A percentile compares a stretch with the other conserved stretches of the same genome.
phyloP scores from a whole-genome alignment of 2,797 vertebrate genomes.

The Pangasius larnaudii region DNA sequence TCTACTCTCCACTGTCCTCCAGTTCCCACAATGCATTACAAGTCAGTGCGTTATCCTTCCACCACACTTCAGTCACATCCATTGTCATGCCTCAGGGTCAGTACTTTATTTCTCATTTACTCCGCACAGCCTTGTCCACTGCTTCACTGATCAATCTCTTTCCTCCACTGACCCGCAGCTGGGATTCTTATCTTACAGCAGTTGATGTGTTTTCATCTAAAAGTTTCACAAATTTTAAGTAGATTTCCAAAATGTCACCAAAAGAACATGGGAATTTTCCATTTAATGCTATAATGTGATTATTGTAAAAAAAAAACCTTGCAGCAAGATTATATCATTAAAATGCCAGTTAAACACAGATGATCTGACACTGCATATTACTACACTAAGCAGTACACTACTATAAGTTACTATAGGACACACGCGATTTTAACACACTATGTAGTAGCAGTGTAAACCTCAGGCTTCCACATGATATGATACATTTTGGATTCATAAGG shows the following conservation, averaged over 20 bases:
- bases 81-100: constrained; percentile 19
- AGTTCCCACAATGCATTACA: constrained; percentile 24
- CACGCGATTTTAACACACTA: not conserved
- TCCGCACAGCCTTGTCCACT: constrained; percentile 22
- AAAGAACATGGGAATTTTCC: not conserved
- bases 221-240: constrained; percentile 11
- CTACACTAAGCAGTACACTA: not conserved
- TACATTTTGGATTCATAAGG: too few relatives aligned
- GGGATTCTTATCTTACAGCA: constrained; percentile 14
- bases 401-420: not conserved
- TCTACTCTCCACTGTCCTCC: constrained; percentile 3
- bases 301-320: not conserved
- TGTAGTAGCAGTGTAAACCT: not conserved
- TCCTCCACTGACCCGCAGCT: constrained; percentile 23
- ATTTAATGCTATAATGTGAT: not conserved
- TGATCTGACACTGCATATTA: not conserved
- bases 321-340: not conserved
- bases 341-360: not conserved
- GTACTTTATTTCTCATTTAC: constrained; percentile 35
- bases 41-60: constrained; percentile 8
- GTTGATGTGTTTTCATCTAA: not conserved
- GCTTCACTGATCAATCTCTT: constrained; percentile 30
- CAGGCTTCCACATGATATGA: too few relatives aligned
- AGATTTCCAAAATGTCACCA: constrained; percentile 16
- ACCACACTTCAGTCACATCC: not conserved